phyloP scores from a whole-genome alignment of 2,888 invertebrate species.

The Nineta flava region DNA sequence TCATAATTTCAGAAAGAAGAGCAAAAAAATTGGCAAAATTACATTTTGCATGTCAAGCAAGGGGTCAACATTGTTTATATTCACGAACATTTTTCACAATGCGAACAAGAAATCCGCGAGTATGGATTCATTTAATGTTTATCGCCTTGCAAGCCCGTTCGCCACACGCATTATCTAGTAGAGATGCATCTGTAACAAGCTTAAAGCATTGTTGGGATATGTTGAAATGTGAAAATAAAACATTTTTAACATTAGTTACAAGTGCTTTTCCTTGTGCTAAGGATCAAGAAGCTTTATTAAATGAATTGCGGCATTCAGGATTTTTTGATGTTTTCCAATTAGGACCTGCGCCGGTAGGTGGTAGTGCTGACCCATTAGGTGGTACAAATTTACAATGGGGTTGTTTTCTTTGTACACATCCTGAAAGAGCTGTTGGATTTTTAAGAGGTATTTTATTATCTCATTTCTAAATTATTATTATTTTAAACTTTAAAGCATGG shows the following conservation, averaged over 20 bases:
- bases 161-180: conserved; percentile 58
- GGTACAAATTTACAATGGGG: conserved; percentile 58
- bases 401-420: conserved; percentile 87
- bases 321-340: conserved; percentile 91
- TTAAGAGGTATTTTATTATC: conserved; percentile 33
- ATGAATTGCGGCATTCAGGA: conserved; percentile 70
- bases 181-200: conserved; percentile 67
- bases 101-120: conserved; percentile 65
- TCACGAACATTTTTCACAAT: conserved; percentile 61
- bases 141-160: conserved; percentile 76
- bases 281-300: conserved; percentile 75
- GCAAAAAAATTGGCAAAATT: conserved; percentile 77
- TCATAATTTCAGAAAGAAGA: conserved; percentile 40
- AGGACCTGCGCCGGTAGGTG: conserved; percentile 34
- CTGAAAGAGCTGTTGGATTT: conserved; percentile 75
- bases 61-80: conserved; percentile 75
- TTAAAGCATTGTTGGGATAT: conserved; percentile 90
- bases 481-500: background rate
- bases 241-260: conserved; percentile 79
- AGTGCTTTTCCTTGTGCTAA: conserved; percentile 78
- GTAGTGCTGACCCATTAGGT: conserved; percentile 30
- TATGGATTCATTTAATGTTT: conserved; percentile 95
- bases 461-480: conserved; percentile 6
- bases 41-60: conserved; percentile 77
- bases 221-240: conserved; percentile 78